A percentile compares a stretch with the other conserved stretches of the same genome.
Conservation (phyloP, 2,797 vertebrate species). For the Enteromius fasciolatus region DNA sequence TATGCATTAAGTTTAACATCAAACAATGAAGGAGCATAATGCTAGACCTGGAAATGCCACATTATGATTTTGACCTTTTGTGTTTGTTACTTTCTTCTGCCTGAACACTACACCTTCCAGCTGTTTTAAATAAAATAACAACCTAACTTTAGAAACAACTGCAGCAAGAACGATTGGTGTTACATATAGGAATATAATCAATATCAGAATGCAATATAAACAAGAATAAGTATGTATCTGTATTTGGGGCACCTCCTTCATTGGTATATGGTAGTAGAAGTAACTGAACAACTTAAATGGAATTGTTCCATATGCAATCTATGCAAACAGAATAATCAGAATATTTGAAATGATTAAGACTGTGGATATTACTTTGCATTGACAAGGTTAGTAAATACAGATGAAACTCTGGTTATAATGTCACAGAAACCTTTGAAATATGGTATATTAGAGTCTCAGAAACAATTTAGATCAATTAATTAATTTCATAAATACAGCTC, state of each 20-base stretch:
- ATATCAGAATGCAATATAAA: background rate
- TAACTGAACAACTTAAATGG: background rate
- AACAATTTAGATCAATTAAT: background rate
- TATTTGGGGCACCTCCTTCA: background rate
- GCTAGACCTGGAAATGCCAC: background rate
- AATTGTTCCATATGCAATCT: background rate
- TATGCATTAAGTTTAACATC: background rate
- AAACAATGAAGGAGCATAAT: background rate
- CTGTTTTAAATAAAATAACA: background rate
- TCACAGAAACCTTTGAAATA: background rate
- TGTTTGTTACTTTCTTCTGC: background rate
- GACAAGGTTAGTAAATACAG: slow-evolving; percentile 1
- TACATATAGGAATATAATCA: background rate
- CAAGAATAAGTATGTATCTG: background rate
- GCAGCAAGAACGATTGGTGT: background rate
- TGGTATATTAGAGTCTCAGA: background rate
- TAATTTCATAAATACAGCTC: background rate
- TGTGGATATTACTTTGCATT: background rate
- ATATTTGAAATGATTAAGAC: slow-evolving; percentile 1
- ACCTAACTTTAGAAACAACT: background rate
- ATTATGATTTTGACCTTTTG: background rate
- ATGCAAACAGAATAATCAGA: background rate
- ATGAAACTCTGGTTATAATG: slow-evolving; percentile 2
- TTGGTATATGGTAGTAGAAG: background rate
- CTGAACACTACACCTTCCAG: background rate